Conservation (phyloP, 2,113 vertebrate species). For the Arvicanthis niloticus region DNA sequence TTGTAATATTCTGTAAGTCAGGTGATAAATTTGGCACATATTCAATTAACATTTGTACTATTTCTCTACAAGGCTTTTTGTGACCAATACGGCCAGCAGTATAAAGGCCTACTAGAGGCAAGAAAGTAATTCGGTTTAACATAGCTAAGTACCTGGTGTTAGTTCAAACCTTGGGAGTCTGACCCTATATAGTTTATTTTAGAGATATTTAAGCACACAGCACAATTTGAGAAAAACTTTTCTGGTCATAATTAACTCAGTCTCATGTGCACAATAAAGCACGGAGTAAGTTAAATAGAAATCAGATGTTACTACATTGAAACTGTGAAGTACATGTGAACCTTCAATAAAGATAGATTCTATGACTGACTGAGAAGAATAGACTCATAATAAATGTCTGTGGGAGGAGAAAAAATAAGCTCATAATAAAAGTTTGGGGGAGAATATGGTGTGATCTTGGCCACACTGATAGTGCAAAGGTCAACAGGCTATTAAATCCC, state of each 20-base stretch:
- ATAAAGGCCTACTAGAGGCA: not conserved
- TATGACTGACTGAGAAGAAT: not conserved
- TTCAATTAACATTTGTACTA: not conserved
- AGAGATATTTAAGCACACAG: not conserved
- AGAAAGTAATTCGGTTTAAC: not conserved
- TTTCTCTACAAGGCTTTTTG: not conserved
- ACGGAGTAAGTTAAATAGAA: not conserved
- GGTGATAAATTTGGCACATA: not conserved
- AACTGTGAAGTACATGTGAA: not conserved
- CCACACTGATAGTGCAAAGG: not conserved
- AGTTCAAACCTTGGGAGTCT: not conserved
- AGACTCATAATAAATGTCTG: not conserved
- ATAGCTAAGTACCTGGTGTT: not conserved
- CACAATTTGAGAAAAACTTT: not conserved
- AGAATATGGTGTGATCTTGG: not conserved
- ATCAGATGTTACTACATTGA: not conserved
- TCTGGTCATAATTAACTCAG: not conserved
- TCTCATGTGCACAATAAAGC: not conserved
- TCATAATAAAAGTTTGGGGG: not conserved
- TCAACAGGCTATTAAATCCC: not conserved
- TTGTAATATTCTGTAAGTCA: not conserved
- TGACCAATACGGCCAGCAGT: not conserved
- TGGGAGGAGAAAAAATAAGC: not conserved
- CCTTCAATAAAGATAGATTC: not conserved
- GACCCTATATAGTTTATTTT: not conserved